These are phyloP conservation scores for Halictus quadricinctus DNA, from an alignment of 2,888 invertebrate genomes.

Conservation along the genomic window DNA sequence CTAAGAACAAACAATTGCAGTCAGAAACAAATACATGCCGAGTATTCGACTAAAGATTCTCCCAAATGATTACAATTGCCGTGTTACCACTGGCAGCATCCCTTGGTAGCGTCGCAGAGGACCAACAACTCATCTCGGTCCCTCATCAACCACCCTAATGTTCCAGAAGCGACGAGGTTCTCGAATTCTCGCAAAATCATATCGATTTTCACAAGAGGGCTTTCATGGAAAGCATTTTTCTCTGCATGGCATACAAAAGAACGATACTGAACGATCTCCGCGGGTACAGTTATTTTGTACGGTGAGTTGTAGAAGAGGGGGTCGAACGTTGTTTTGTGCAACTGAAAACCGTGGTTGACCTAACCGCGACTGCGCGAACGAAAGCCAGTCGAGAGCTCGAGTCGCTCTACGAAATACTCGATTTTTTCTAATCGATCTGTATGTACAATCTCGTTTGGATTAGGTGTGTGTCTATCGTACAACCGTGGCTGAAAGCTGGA, in stretches of 20 bases:
- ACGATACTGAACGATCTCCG: slow-evolving; percentile 45
- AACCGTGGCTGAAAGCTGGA: slow-evolving; percentile 23
- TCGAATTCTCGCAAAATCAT: slow-evolving; percentile 11
- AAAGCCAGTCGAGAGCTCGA: slow-evolving; percentile 19
- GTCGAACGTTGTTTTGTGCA: slow-evolving; percentile 38
- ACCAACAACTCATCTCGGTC: not conserved
- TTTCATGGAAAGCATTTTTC: slow-evolving; percentile 65
- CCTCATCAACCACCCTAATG: not conserved
- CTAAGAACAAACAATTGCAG: not conserved
- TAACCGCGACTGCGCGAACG: slow-evolving; percentile 14
- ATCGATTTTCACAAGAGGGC: slow-evolving; percentile 38
- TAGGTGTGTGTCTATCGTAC: slow-evolving; percentile 3
- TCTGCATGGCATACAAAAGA: slow-evolving; percentile 23
- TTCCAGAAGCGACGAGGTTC: not conserved
- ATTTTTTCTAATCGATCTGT: slow-evolving; percentile 63
- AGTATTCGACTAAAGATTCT: not conserved
- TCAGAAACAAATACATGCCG: not conserved
- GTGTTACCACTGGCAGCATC: not conserved
- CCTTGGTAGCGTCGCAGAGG: not conserved
- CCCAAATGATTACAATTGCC: not conserved
- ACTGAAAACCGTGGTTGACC: slow-evolving; percentile 31
- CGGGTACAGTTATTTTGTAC: slow-evolving; percentile 41
- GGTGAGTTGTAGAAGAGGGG: not conserved
- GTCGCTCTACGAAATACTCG: slow-evolving; percentile 51
- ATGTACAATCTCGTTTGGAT: slow-evolving; percentile 11